Base-by-base conservation (phyloP, 2,797 vertebrate species). In the Hydrocynus forskahlii region DNA sequence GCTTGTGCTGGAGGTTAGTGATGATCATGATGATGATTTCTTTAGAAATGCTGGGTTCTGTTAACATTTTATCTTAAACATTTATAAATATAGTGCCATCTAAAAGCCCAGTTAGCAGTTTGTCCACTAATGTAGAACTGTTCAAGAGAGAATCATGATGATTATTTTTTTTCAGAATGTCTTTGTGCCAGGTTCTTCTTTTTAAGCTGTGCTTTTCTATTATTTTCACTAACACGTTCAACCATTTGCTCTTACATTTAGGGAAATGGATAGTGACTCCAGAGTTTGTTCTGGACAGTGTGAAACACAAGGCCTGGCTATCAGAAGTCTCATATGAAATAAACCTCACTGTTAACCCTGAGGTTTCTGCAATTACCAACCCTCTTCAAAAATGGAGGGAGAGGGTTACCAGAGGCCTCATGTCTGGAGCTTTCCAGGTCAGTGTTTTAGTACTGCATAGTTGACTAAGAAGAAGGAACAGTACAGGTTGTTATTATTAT, bases 251-350 rank as follows among this genome's bases (percentile, higher is more conserved):
- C 7, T 64, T 16, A 76, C 21, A 76, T 25, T 7, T 89, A 99
- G 98, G 98, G 88, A 99, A 97, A 89, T 99, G 97, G 97, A 93
- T 98, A 84, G 92, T 99, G 91, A 97, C 95, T 87, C 96, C 97
- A 77, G 91, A 97, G 88, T 99, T 97, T 87, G 92, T 99, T 90
- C 90, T 96, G 91, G 96, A 98, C 90, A 98, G 97, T 88, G 93
- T 95, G 12, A 92, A 92, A 92, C 95, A 94, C 87, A 94, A 95
- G 75, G 95, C 91, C 87, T 99, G 98, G 98, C 95, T 98, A 78
- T 87, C 95, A 83, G 98, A 99, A 93, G 93, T 89, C 87, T 90
- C 88, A 70, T 99, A 97, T 38, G 97, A 99, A 91, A 93, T 97
- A 91, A 92, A 91, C 52, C 78, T 94, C 76, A 82, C 85, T 50